Conservation (phyloP, 2,797 vertebrate species). For the Florisuga fusca region DNA sequence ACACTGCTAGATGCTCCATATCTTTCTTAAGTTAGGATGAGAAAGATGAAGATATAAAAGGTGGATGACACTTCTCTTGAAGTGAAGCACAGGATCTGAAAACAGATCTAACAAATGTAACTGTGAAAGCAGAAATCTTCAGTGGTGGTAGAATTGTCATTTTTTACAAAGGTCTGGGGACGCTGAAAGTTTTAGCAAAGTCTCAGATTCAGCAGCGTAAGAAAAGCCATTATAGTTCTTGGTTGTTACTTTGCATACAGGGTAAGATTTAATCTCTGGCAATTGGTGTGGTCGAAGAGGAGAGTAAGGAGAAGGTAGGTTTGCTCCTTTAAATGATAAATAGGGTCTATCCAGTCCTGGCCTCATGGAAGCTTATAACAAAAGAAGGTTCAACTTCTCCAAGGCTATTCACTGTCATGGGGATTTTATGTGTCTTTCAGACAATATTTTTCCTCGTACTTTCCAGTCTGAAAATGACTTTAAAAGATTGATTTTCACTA, state of each 20-base stretch:
- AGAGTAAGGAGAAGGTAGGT: not conserved
- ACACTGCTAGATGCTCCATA: not conserved
- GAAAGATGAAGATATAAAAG: not conserved
- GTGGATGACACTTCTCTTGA: not conserved
- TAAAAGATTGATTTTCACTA: not conserved
- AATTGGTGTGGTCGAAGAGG: not conserved
- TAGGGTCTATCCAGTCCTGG: not conserved
- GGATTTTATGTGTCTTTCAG: too few relatives aligned
- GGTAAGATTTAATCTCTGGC: not conserved
- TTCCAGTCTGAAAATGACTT: not conserved
- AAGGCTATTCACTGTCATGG: too few relatives aligned
- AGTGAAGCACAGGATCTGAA: not conserved
- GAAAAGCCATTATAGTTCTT: not conserved
- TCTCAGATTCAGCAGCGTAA: not conserved
- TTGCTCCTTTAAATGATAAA: not conserved
- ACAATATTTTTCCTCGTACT: too few relatives aligned
- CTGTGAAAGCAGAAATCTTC: not conserved
- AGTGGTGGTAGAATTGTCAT: not conserved
- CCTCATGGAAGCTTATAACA: not conserved
- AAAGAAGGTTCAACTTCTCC: not conserved
- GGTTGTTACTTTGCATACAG: not conserved
- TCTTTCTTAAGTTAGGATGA: not conserved
- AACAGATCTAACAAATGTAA: not conserved
- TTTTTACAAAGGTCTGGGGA: not conserved
- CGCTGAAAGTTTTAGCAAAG: not conserved